These are phyloP conservation scores for Perca flavescens DNA, from an alignment of 2,113 vertebrate species.

Conservation along the genomic window DNA sequence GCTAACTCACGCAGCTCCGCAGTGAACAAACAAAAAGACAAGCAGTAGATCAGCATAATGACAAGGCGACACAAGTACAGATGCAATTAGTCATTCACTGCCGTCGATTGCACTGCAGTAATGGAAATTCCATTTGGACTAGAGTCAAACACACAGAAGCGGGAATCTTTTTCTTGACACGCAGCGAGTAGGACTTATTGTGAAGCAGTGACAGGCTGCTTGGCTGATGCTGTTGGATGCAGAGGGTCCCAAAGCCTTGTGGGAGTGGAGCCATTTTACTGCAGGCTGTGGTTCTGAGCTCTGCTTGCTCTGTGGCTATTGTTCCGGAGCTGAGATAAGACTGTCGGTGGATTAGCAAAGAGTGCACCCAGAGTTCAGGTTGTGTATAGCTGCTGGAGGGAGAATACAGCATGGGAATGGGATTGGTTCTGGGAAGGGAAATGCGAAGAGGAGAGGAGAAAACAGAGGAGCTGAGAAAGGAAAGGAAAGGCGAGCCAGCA, in stretches of 20 bases:
- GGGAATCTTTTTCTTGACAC: constrained; percentile 32
- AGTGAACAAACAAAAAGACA: constrained; percentile 46
- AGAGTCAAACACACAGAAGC: constrained; percentile 47
- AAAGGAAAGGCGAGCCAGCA: neutral
- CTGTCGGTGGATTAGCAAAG: constrained; percentile 72
- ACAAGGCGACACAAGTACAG: constrained; percentile 38
- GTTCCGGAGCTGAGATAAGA: constrained; percentile 75
- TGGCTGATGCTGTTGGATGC: constrained; percentile 51
- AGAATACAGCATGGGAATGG: constrained; percentile 44
- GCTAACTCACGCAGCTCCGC: constrained; percentile 22
- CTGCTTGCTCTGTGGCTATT: constrained; percentile 68
- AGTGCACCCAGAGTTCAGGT: constrained; percentile 81
- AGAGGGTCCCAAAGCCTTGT: constrained; percentile 49
- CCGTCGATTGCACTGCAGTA: constrained; percentile 24
- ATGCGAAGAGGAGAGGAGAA: constrained; percentile 28
- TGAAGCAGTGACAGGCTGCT: constrained; percentile 61
- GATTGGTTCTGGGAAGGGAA: constrained; percentile 59
- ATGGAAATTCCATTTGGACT: constrained; percentile 58
- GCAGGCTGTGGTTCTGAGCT: constrained; percentile 59
- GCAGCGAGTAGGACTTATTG: constrained; percentile 55
- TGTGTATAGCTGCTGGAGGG: constrained; percentile 45
- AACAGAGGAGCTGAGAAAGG: constrained; percentile 16
- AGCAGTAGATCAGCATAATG: constrained; percentile 50
- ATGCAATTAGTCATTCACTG: constrained; percentile 51
- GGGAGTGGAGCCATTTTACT: constrained; percentile 67